A percentile compares a stretch with the other conserved stretches of the same genome.
Conservation (phyloP, 2,888 invertebrate species). For the Morinoia aosen region DNA sequence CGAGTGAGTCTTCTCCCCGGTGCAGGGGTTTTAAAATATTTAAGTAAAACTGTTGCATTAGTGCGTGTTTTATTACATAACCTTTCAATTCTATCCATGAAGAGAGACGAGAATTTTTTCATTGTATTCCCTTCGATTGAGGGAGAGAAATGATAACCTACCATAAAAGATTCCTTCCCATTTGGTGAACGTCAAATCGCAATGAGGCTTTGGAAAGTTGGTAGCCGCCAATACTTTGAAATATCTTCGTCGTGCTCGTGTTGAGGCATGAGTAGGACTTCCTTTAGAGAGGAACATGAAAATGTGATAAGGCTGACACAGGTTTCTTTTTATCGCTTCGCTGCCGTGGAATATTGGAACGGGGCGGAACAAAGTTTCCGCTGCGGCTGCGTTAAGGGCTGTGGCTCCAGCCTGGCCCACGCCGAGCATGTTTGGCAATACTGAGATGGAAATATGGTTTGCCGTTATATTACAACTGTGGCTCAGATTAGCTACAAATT, state of each 20-base stretch:
- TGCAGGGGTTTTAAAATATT: not conserved
- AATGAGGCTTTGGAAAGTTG: not conserved
- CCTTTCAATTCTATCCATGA: not conserved
- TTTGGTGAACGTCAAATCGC: not conserved
- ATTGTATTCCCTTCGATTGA: not conserved
- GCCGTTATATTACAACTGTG: too few species aligned
- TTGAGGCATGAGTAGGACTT: not conserved
- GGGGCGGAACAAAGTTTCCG: not conserved
- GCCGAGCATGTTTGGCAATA: not conserved
- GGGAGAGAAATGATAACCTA: not conserved
- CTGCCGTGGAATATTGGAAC: slow-evolving; percentile 1
- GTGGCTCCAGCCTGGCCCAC: not conserved
- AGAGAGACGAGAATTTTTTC: not conserved
- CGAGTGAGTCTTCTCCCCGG: not conserved
- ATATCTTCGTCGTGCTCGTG: not conserved
- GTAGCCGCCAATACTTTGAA: not conserved
- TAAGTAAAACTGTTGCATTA: not conserved
- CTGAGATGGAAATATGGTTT: not conserved
- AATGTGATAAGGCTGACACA: slow-evolving; percentile 36
- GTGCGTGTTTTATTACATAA: not conserved
- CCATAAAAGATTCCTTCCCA: not conserved
- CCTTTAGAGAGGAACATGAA: slow-evolving; percentile 10
- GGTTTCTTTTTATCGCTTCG: not conserved
- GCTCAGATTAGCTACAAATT: too few species aligned
- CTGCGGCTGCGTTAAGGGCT: not conserved